Base-by-base conservation (phyloP, 2,888 invertebrate genomes). In the Oithona nana region DNA sequence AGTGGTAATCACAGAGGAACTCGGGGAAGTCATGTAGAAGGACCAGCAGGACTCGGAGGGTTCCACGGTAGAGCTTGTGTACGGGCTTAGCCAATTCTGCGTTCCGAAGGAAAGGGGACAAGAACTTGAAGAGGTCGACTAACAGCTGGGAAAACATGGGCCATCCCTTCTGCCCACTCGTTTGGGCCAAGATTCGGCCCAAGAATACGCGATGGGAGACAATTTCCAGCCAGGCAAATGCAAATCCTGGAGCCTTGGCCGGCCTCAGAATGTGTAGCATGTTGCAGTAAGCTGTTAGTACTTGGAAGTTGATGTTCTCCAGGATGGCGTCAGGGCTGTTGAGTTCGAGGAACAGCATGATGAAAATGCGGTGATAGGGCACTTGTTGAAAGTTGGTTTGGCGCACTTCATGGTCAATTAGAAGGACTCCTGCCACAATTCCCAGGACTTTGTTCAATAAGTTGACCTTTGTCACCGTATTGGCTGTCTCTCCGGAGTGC, bases 21-120 rank as follows among this genome's bases (percentile, higher is more conserved):
- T 99, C 98, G 0, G 98, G 98, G 74, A 99, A 99, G 73, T 99
- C 98, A 72, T 99, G 98, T 13, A 98, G 78, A 30, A 99, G 76
- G 0, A 99, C 94, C 49, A 98, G 78, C 59, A 99, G 77, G 8
- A 99, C 92, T 66, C 95, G 82, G 55, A 98, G 76, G 0, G 94
- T 93, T 48, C 94, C 97, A 75, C 93, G 94, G 77, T 98, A 99
- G 28, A 98, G 77, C 69, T 86, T 79, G 70, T 89, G 88, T 3
- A 97, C 89, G 0, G 95, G 89, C 68, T 92, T 86, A 3, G 92
- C 88, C 29, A 99, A 79, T 71, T 95, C 94, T 0, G 97, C 94
- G 75, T 97, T 98, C 63, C 97, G 81, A 67, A 99, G 77, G 78
- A 94, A 98, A 20, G 98, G 98, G 52, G 94, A 87, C 67, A 98